Conservation (phyloP, 2,113 vertebrate species). For the Dendrocopos noguchii region DNA sequence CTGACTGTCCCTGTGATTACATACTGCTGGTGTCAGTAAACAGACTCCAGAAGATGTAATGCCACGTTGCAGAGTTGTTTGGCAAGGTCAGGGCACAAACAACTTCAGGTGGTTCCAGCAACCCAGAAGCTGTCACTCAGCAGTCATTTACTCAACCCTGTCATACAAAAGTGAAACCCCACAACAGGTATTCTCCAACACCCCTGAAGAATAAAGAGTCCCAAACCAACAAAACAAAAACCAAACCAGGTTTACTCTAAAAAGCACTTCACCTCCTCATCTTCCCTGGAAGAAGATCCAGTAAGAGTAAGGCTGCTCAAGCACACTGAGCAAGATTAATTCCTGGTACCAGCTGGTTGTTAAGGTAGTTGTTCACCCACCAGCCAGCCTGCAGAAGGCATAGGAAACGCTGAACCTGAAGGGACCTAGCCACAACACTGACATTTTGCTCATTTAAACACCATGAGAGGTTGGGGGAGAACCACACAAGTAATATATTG, state of each 20-base stretch:
- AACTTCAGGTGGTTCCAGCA: neutral
- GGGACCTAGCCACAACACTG: neutral
- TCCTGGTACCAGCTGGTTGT: neutral
- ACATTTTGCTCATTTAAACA: neutral
- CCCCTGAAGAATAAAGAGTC: neutral
- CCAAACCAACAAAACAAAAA: too few species aligned
- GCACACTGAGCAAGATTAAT: neutral
- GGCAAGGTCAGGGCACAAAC: neutral
- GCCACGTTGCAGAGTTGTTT: neutral
- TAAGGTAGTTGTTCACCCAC: neutral
- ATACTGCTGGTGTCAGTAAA: neutral
- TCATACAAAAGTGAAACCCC: neutral
- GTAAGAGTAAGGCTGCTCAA: neutral
- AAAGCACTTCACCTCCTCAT: neutral
- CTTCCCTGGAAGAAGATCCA: neutral
- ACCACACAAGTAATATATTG: neutral
- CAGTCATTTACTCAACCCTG: neutral
- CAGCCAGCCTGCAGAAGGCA: neutral
- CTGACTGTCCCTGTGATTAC: neutral
- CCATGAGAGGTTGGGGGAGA: neutral
- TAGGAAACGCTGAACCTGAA: neutral
- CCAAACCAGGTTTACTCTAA: neutral
- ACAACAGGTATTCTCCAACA: neutral
- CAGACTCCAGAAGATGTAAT: neutral
- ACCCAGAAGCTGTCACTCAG: neutral